Evolutionary conservation across 2,888 invertebrate genomes (phyloP).

Genomic region (Chironomus tentans): DNA sequence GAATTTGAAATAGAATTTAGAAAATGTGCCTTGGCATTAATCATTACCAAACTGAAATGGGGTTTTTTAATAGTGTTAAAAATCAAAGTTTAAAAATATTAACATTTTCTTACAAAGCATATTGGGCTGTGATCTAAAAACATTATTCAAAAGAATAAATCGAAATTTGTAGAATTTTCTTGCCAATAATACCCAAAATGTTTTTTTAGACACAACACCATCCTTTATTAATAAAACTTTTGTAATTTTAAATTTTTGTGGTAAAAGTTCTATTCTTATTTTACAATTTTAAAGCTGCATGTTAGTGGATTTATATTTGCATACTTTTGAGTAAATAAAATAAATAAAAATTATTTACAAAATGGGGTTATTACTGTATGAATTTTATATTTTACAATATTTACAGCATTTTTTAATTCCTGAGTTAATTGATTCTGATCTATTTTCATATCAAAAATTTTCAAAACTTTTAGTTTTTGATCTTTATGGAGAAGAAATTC

Average conservation of each 20-base stretch:
- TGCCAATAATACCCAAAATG: not conserved
- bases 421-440: not conserved
- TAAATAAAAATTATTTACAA: no score
- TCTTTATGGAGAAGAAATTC: not conserved
- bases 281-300: no score
- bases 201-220: no score
- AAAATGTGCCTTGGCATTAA: not conserved
- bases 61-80: not conserved
- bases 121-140: not conserved
- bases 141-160: not conserved
- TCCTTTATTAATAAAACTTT: no score
- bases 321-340: no score
- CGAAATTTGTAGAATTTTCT: not conserved
- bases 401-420: not conserved
- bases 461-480: not conserved
- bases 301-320: no score
- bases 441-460: not conserved
- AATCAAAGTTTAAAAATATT: not conserved
- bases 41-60: not conserved
- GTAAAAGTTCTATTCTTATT: no score
- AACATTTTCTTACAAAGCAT: no score
- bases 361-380: no score
- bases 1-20: not conserved
- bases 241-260: no score
- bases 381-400: no score